A percentile compares a stretch with the other conserved stretches of the same genome.
These are phyloP conservation scores for Stenopsyche tienmushanensis DNA, from an alignment of 1,140 invertebrate genomes.

Conservation along the genomic window DNA sequence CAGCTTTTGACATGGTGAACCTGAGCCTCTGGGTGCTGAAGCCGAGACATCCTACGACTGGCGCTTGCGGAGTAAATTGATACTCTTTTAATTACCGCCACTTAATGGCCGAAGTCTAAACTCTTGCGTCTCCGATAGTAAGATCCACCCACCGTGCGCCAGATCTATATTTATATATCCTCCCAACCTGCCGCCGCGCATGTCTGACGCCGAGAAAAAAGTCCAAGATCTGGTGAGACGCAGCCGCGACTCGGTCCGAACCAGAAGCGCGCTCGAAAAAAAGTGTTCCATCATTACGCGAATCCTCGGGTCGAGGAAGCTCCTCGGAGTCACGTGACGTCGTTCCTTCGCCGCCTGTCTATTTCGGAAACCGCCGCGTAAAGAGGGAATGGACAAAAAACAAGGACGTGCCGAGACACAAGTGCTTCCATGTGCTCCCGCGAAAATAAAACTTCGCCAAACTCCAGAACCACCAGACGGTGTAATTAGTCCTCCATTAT, in stretches of 20 bases:
- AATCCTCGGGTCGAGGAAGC: too few relatives aligned
- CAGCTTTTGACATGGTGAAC: too few relatives aligned
- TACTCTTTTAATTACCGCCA: conserved; percentile 34
- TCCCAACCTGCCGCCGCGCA: conserved; percentile 31
- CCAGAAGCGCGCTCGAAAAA: neutral
- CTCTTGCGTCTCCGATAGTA: neutral
- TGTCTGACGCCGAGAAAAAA: conserved; percentile 28
- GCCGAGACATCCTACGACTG: too few relatives aligned
- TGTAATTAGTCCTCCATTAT: neutral
- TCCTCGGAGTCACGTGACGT: too few relatives aligned
- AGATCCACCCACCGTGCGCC: neutral
- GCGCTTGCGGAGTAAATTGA: conserved; percentile 23
- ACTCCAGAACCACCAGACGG: neutral
- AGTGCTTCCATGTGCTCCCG: too few relatives aligned
- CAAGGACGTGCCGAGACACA: neutral
- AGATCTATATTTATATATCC: conserved; percentile 23
- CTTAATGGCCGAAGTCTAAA: conserved; percentile 24
- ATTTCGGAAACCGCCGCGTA: neutral
- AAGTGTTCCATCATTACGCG: too few relatives aligned
- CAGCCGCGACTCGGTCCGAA: neutral
- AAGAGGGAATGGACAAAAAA: neutral
- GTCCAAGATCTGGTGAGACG: neutral
- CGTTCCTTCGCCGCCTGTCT: neutral
- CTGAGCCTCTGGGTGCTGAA: too few relatives aligned
- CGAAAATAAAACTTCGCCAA: conserved; percentile 10